Conservation (phyloP, 2,888 invertebrate genomes). For the Pomacea canaliculata region DNA sequence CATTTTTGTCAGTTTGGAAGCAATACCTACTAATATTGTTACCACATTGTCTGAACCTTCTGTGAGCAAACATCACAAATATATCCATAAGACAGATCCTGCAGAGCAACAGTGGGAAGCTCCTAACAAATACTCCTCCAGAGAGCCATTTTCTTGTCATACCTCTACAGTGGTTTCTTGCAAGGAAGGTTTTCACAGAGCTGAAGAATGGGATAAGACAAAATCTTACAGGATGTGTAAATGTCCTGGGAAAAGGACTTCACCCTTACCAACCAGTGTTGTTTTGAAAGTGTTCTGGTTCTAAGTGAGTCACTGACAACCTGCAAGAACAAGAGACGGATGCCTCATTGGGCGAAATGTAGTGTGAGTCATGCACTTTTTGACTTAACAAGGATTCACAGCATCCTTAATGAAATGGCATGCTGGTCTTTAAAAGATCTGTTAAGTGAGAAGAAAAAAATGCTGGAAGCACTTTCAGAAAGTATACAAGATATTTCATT, state of each 20-base stretch:
- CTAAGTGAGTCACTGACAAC: neutral
- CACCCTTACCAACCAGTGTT: neutral
- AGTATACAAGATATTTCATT: neutral
- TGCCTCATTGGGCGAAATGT: slow-evolving; percentile 15
- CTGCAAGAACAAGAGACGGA: neutral
- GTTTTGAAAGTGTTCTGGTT: neutral
- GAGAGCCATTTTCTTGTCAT: too few species aligned
- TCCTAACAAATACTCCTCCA: too few species aligned
- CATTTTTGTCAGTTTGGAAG: too few species aligned
- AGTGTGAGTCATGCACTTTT: slow-evolving; percentile 20
- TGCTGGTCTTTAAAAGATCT: neutral
- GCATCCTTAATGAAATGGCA: slow-evolving; percentile 10
- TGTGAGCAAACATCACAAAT: too few species aligned
- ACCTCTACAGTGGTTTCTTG: too few species aligned
- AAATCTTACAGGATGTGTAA: too few species aligned
- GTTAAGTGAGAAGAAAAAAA: neutral
- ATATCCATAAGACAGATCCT: too few species aligned
- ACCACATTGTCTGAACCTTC: too few species aligned
- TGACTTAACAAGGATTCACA: slow-evolving; percentile 8
- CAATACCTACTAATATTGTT: too few species aligned
- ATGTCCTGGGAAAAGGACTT: neutral
- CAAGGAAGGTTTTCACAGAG: too few species aligned
- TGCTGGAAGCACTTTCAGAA: neutral
- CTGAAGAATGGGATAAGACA: too few species aligned
- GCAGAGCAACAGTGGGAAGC: too few species aligned